These are phyloP conservation scores for Notarius lentiginosus DNA, from an alignment of 2,113 vertebrate species.

Conservation along the genomic window DNA sequence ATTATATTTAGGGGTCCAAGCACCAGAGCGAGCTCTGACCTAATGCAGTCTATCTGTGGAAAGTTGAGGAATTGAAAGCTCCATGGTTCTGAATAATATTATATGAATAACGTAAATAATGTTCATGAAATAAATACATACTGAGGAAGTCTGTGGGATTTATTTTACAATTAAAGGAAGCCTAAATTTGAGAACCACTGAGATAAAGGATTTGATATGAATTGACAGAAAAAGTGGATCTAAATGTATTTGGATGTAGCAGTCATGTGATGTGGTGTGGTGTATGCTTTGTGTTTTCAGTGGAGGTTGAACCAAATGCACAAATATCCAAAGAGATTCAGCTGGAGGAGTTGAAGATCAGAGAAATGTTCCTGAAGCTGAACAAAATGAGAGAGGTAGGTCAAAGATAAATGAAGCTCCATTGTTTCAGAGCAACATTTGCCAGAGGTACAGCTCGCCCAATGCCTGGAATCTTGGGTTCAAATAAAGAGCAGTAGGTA, in stretches of 20 bases:
- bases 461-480: neutral
- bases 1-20: neutral
- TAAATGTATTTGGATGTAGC: neutral
- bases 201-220: neutral
- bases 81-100: neutral
- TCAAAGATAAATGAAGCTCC: neutral
- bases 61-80: neutral
- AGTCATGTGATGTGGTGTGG: neutral
- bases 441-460: neutral
- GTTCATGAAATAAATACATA: neutral
- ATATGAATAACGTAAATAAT: neutral
- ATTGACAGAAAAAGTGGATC: neutral
- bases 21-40: neutral
- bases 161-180: neutral
- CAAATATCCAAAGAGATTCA: slow-evolving; percentile 66
- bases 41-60: neutral
- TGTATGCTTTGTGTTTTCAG: slow-evolving; percentile 32
- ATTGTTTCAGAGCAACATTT: neutral
- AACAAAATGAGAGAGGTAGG: slow-evolving; percentile 79
- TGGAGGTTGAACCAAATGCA: slow-evolving; percentile 74
- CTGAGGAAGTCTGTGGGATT: neutral
- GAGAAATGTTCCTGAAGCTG: slow-evolving; percentile 71
- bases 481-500: no score
- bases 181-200: neutral
- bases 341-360: slow-evolving; percentile 72